Evolutionary conservation across 2,888 invertebrate genomes (phyloP).

Genomic region (Urechis unicinctus): DNA sequence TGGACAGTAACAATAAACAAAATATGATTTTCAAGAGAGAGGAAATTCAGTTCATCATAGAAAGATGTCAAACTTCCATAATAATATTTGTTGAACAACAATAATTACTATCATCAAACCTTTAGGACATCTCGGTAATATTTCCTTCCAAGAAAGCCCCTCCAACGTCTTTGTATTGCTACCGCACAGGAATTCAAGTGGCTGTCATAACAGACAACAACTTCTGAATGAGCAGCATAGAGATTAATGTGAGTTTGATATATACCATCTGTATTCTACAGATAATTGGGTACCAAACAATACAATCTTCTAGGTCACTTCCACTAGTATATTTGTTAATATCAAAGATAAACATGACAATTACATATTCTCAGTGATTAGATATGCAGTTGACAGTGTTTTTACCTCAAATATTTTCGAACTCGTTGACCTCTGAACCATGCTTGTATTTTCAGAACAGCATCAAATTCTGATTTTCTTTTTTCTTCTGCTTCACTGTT

Average conservation of each 20-base stretch:
- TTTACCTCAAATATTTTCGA: conserved; percentile 40
- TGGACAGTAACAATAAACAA: conserved; percentile 27
- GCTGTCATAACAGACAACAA: too few species aligned
- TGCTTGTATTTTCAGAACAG: conserved; percentile 41
- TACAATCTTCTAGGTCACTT: too few species aligned
- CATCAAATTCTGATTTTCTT: conserved; percentile 33
- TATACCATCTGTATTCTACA: conserved; percentile 1
- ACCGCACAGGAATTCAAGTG: conserved; percentile 35
- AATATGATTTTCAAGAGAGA: background rate
- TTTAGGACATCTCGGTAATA: conserved; percentile 32
- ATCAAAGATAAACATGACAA: background rate
- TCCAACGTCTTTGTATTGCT: conserved; percentile 40
- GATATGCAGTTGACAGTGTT: background rate
- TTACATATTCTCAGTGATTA: background rate
- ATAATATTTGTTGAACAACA: background rate
- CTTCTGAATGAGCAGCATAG: too few species aligned
- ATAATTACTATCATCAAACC: conserved; percentile 24
- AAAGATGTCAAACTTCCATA: background rate
- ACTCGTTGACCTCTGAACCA: conserved; percentile 42
- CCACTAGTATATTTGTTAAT: too few species aligned
- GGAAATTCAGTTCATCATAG: too few species aligned
- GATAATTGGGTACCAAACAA: too few species aligned
- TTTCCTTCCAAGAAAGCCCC: conserved; percentile 38
- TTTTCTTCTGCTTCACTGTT: conserved; percentile 39
- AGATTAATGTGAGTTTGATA: too few species aligned